These are phyloP conservation scores for zebrafish (Danio rerio) DNA, from an alignment of 2,113 vertebrate species.

Conservation along the genomic window GRCz12tu NC_133199.1:1340501-1341000, in stretches of 20 bases:
- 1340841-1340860: constrained; percentile 70
- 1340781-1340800: constrained; percentile 74
- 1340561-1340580: background rate
- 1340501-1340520: background rate
- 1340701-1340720: constrained; percentile 60
- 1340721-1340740: background rate
- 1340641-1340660: background rate
- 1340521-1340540: background rate
- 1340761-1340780: constrained; percentile 59
- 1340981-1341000: constrained; percentile 19
- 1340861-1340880: constrained; percentile 67
- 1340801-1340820: constrained; percentile 68
- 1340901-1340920: constrained; percentile 48
- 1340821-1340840: constrained; percentile 61
- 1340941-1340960: constrained; percentile 40
- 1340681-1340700: constrained; percentile 51
- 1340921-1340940: constrained; percentile 57
- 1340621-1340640: background rate
- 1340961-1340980: constrained; percentile 10
- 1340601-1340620: background rate
- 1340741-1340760: background rate
- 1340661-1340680: background rate
- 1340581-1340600: background rate
- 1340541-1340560: background rate
- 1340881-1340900: constrained; percentile 38